Conservation (phyloP, 2,888 invertebrate genomes). For the Drosophila fulvimacula region DNA sequence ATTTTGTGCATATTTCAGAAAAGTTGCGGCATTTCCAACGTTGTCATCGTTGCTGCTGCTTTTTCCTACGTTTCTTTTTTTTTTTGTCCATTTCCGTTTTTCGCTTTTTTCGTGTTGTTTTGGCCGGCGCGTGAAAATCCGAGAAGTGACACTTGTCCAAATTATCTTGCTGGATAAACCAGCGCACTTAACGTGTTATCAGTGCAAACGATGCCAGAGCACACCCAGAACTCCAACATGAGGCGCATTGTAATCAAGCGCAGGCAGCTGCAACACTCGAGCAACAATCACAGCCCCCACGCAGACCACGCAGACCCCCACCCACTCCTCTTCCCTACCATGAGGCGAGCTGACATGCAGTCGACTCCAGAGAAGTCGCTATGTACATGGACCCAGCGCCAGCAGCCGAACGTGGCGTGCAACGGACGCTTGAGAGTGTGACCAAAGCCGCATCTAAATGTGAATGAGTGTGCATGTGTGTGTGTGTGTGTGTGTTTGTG, state of each 20-base stretch:
- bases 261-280: slow-evolving; percentile 64
- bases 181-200: slow-evolving; percentile 80
- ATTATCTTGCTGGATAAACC: slow-evolving; percentile 79
- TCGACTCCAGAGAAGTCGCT: slow-evolving; percentile 71
- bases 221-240: slow-evolving; percentile 44
- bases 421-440: slow-evolving; percentile 74
- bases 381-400: slow-evolving; percentile 16
- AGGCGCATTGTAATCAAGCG: slow-evolving; percentile 77
- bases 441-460: slow-evolving; percentile 52
- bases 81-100: neutral
- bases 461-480: slow-evolving; percentile 17
- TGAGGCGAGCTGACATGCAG: slow-evolving; percentile 62
- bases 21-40: slow-evolving; percentile 60
- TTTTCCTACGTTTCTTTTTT: neutral
- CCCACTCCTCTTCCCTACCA: too few species aligned
- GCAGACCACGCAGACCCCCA: neutral
- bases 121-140: slow-evolving; percentile 72
- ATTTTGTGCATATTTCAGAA: slow-evolving; percentile 67
- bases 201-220: slow-evolving; percentile 67
- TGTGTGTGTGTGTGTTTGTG: slow-evolving; percentile 37
- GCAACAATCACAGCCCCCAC: slow-evolving; percentile 35
- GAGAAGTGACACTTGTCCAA: slow-evolving; percentile 80
- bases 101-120: slow-evolving; percentile 1
- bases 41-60: slow-evolving; percentile 40
- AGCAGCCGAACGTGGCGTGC: slow-evolving; percentile 46